Percentiles rank a stretch among this genome's conserved stretches.
Evolutionary conservation across 2,888 invertebrate species (phyloP).

Genomic region (Eupithecia subumbrata): DNA sequence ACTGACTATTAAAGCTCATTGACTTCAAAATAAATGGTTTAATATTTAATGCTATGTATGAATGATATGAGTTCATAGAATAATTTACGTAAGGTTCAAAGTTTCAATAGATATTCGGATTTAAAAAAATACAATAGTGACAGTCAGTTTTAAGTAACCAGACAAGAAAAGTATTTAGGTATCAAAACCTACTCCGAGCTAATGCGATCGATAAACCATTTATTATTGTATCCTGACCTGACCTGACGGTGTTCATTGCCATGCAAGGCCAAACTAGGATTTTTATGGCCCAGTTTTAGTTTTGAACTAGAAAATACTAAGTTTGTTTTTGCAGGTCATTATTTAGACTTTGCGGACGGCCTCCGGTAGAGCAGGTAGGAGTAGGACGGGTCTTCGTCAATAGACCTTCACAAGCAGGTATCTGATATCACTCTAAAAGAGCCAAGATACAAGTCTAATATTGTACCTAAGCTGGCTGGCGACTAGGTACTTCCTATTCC

Average conservation of each 20-base stretch:
- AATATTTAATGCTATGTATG: background rate
- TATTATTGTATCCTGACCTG: background rate
- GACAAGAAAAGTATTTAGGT: too few relatives aligned
- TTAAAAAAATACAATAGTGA: too few relatives aligned
- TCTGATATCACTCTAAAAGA: background rate
- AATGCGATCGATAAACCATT: background rate
- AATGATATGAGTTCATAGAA: too few relatives aligned
- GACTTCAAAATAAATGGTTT: background rate
- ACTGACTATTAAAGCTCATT: background rate
- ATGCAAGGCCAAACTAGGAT: background rate
- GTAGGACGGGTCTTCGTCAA: conserved; percentile 16
- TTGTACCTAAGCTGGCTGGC: background rate
- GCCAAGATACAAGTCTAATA: conserved; percentile 18
- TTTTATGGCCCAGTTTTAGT: conserved; percentile 3
- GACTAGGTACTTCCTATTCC: conserved; percentile 3
- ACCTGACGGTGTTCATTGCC: background rate
- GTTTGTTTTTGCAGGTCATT: conserved; percentile 24
- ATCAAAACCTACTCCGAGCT: background rate
- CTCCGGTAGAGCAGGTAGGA: background rate
- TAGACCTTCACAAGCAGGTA: conserved; percentile 35
- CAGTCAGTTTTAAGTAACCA: too few relatives aligned
- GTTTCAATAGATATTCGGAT: too few relatives aligned
- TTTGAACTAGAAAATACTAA: conserved; percentile 6
- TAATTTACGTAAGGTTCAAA: too few relatives aligned
- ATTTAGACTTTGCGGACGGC: background rate